A percentile compares a stretch with the other conserved stretches of the same genome.
phyloP scores from a whole-genome alignment of 1,140 invertebrate genomes.

The Heterodera carotae region DNA sequence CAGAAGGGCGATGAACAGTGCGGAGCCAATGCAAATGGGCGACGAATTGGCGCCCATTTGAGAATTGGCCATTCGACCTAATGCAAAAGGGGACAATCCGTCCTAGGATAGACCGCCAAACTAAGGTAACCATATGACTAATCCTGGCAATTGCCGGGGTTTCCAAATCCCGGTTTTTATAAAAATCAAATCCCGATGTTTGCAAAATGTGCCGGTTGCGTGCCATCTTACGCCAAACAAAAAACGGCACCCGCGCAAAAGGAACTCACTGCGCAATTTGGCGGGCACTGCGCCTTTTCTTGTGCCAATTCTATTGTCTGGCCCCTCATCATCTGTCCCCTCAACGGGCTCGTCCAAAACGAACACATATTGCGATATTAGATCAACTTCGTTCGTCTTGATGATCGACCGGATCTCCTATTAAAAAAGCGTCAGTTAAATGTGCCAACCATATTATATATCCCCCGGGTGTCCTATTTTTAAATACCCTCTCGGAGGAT shows the following conservation, averaged over 20 bases:
- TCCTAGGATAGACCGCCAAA: too few relatives aligned
- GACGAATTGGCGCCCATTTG: neutral
- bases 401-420: neutral
- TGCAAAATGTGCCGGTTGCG: too few relatives aligned
- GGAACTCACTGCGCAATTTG: neutral
- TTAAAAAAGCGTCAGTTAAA: neutral
- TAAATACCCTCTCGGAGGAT: too few relatives aligned
- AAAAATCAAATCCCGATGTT: too few relatives aligned
- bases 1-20: conserved; percentile 38
- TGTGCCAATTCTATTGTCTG: neutral
- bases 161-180: too few relatives aligned
- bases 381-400: conserved; percentile 39
- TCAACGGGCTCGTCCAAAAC: conserved; percentile 52
- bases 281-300: neutral
- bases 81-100: neutral
- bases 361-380: conserved; percentile 63
- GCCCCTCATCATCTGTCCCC: conserved; percentile 3
- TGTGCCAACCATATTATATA: too few relatives aligned
- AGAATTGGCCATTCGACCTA: neutral
- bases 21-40: conserved; percentile 45
- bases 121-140: too few relatives aligned
- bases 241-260: neutral
- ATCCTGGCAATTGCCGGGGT: too few relatives aligned
- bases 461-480: too few relatives aligned
- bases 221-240: too few relatives aligned